phyloP scores from a whole-genome alignment of 2,113 vertebrate species.

The Strigops habroptila region DNA sequence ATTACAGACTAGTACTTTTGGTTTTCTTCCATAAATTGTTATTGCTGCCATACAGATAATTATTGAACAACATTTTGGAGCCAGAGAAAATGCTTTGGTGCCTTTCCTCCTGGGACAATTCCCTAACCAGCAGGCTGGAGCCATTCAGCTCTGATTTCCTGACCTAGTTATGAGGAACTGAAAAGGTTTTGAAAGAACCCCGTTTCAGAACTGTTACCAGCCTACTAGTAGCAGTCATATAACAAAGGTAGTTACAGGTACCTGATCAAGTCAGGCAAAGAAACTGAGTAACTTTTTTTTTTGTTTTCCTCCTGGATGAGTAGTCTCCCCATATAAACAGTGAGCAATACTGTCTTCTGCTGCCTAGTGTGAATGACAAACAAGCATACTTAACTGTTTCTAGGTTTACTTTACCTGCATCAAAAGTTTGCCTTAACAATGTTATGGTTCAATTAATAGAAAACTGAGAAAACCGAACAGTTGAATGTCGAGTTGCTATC shows the following conservation, averaged over 20 bases:
- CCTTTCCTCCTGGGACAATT: neutral
- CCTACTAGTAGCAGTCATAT: neutral
- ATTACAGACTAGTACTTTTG: neutral
- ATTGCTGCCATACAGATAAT: neutral
- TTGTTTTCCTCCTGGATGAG: neutral
- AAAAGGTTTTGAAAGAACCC: neutral
- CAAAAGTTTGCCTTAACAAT: neutral
- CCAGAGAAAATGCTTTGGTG: neutral
- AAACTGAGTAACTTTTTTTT: neutral
- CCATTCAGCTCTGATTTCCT: neutral
- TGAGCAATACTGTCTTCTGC: neutral
- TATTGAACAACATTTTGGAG: neutral
- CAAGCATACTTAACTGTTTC: neutral
- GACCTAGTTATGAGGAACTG: neutral
- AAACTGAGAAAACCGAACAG: neutral
- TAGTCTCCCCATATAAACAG: neutral
- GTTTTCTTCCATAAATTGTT: neutral
- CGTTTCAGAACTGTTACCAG: neutral
- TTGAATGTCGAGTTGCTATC: neutral
- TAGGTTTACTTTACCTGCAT: neutral
- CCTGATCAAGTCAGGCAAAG: neutral
- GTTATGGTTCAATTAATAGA: neutral
- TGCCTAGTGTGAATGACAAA: neutral
- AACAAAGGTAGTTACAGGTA: neutral
- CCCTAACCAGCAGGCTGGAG: neutral